Percentiles rank a stretch among this genome's conserved stretches.
phyloP scores from a whole-genome alignment of 2,888 invertebrate genomes.

The Caenorhabditis doughertyi region DNA sequence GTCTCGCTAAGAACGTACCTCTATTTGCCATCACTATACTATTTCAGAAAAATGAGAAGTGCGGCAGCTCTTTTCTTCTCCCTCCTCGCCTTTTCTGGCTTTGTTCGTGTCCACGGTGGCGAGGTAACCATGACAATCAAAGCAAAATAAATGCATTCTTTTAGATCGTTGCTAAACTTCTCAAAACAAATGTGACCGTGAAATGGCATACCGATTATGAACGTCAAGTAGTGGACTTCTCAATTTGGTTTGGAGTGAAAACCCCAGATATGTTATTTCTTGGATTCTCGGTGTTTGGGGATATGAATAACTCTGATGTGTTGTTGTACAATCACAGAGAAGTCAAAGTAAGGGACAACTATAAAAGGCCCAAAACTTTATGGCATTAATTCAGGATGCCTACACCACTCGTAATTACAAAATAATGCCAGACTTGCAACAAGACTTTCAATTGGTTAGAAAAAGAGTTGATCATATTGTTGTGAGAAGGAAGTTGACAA shows the following conservation, averaged over 20 bases:
- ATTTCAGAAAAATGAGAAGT: constrained; percentile 38
- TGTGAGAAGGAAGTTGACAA: constrained; percentile 75
- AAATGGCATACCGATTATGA: constrained; percentile 67
- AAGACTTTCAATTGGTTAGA: constrained; percentile 74
- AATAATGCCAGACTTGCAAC: constrained; percentile 73
- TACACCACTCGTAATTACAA: constrained; percentile 69
- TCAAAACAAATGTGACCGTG: constrained; percentile 47
- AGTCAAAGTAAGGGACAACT: constrained; percentile 7
- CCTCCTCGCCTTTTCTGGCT: constrained; percentile 1
- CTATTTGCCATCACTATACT: constrained; percentile 37
- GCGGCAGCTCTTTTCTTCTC: constrained; percentile 9
- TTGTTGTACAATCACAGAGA: constrained; percentile 62
- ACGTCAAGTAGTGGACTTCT: constrained; percentile 60
- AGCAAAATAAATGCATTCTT: not conserved
- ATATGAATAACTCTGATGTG: constrained; percentile 76
- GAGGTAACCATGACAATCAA: constrained; percentile 53
- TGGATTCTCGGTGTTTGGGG: constrained; percentile 81
- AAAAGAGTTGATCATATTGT: constrained; percentile 54
- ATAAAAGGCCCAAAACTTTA: not conserved
- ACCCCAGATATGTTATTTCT: constrained; percentile 70
- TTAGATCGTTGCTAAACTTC: constrained; percentile 52
- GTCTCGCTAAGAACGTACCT: constrained; percentile 39
- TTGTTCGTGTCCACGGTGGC: constrained; percentile 44
- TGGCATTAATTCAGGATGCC: constrained; percentile 65
- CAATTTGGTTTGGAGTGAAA: constrained; percentile 55